These are phyloP conservation scores for Dolomedes plantarius DNA, from an alignment of 2,888 invertebrate genomes.

Conservation along the genomic window DNA sequence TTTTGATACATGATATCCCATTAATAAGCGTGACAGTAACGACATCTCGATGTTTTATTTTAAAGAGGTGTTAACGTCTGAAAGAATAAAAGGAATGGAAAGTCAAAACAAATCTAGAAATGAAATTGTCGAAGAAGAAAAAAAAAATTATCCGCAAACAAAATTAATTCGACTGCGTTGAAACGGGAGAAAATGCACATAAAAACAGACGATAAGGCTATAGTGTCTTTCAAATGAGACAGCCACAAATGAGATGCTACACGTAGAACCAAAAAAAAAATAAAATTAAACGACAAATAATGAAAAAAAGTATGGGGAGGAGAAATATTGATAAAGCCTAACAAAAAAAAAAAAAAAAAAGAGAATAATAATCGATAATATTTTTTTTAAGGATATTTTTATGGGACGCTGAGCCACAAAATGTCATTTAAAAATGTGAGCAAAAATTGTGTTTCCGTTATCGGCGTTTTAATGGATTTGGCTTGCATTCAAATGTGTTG, in stretches of 20 bases:
- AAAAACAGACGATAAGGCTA: not conserved
- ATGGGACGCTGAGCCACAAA: not conserved
- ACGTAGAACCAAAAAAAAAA: not conserved
- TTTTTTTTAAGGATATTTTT: constrained; percentile 4
- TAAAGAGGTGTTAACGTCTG: too few species aligned
- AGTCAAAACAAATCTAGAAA: not conserved
- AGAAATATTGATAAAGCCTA: constrained; percentile 5
- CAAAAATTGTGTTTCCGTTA: not conserved
- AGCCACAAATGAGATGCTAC: not conserved
- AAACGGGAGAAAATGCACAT: not conserved
- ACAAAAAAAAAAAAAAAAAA: too few species aligned
- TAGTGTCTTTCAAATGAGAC: not conserved
- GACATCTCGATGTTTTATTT: too few species aligned
- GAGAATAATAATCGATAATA: too few species aligned
- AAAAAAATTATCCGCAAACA: not conserved
- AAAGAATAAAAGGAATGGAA: not conserved
- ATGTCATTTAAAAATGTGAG: not conserved
- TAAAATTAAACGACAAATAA: not conserved
- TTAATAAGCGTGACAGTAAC: too few species aligned
- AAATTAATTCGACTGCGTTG: not conserved
- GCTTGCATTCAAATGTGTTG: not conserved
- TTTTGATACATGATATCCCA: too few species aligned
- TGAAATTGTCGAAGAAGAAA: not conserved
- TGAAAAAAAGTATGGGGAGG: not conserved
- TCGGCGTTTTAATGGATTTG: constrained; percentile 2